Evolutionary conservation across 2,888 invertebrate genomes (phyloP).

Genomic region (Drosophila anomalata): DNA sequence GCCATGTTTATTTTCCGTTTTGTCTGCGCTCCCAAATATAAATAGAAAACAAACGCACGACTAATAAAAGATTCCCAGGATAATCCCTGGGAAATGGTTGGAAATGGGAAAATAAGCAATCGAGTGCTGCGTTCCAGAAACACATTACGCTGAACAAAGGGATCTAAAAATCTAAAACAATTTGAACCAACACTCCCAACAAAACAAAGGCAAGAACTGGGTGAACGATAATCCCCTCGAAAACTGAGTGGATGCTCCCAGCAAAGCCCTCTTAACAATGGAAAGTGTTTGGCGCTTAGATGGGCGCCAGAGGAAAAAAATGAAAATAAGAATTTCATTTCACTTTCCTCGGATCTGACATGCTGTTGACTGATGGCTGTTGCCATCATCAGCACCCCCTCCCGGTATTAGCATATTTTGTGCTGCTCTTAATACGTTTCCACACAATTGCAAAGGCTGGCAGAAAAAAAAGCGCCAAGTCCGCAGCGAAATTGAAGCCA

Average conservation of each 20-base stretch:
- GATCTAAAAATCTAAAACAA: conserved; percentile 58
- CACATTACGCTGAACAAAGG: conserved; percentile 35
- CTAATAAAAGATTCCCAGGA: conserved; percentile 63
- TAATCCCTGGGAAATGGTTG: conserved; percentile 74
- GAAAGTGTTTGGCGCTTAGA: conserved; percentile 62
- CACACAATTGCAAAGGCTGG: conserved; percentile 71
- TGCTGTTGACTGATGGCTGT: conserved; percentile 54
- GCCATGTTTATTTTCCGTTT: conserved; percentile 19
- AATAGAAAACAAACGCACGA: conserved; percentile 58
- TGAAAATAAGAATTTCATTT: conserved; percentile 69
- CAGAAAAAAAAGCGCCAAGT: conserved; percentile 39
- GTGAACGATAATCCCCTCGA: conserved; percentile 60
- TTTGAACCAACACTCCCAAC: conserved; percentile 42
- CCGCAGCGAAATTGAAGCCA: conserved; percentile 44
- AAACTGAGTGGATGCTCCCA: conserved; percentile 29
- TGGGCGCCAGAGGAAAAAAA: conserved; percentile 35
- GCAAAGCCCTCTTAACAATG: conserved; percentile 44
- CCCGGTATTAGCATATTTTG: conserved; percentile 66
- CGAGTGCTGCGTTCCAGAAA: conserved; percentile 33
- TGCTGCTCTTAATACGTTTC: conserved; percentile 63
- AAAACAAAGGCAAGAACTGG: conserved; percentile 17
- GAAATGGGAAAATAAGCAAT: conserved; percentile 46
- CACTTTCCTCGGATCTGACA: conserved; percentile 49
- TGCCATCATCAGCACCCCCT: background rate
- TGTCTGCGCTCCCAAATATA: conserved; percentile 33